These are phyloP conservation scores for Calidris pygmaea DNA, from an alignment of 2,113 vertebrate genomes.

Conservation along the genomic window DNA sequence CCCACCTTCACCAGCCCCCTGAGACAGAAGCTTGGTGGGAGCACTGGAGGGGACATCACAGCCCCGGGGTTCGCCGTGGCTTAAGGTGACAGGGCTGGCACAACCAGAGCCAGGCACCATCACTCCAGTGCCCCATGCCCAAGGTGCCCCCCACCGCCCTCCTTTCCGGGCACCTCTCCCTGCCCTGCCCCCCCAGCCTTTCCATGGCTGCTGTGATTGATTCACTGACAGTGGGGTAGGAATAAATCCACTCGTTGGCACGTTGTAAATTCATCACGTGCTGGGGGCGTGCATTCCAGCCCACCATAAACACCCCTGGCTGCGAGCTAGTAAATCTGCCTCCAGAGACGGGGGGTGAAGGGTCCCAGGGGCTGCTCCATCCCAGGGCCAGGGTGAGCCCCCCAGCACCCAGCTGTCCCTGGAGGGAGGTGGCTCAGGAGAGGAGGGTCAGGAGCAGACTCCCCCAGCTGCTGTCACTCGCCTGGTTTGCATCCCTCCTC, in stretches of 20 bases:
- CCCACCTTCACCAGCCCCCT: not conserved
- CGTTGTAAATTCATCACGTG: constrained; percentile 51
- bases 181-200: not conserved
- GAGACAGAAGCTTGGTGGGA: not conserved
- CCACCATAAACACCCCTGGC: constrained; percentile 59
- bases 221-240: not conserved
- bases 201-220: not conserved
- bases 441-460: not conserved
- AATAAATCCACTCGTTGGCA: constrained; percentile 61
- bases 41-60: not conserved
- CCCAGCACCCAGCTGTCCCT: not conserved
- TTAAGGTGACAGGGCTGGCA: not conserved
- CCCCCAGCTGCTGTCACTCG: rapidly evolving
- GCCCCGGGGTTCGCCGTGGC: rapidly evolving
- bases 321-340: constrained; percentile 39
- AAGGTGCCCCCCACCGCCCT: rapidly evolving
- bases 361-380: not conserved
- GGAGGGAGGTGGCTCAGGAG: not conserved
- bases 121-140: rapidly evolving
- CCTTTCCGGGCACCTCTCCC: not conserved
- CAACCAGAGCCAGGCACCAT: rapidly evolving
- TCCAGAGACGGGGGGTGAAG: not conserved
- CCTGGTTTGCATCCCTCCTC: not conserved
- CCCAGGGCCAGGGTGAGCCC: rapidly evolving
- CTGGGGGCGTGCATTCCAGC: not conserved